Evolutionary conservation across 2,888 invertebrate genomes (phyloP).

Genomic region (Lithosia quadra): DNA sequence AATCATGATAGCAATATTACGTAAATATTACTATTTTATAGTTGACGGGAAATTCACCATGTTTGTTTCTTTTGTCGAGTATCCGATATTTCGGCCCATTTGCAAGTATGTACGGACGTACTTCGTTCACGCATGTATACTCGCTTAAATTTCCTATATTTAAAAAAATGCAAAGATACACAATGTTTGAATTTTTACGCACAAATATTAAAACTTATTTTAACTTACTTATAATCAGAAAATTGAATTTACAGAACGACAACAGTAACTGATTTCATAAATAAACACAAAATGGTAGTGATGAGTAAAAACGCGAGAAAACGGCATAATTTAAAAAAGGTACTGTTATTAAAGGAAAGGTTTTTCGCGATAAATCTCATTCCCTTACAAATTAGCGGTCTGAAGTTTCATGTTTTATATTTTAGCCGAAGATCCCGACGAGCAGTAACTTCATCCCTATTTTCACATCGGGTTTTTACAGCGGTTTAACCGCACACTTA

Average conservation of each 20-base stretch:
- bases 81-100: too few species aligned
- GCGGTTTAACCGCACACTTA: not conserved
- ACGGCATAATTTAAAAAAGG: not conserved
- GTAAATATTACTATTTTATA: too few species aligned
- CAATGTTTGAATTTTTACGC: too few species aligned
- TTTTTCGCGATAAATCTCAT: conserved; percentile 4
- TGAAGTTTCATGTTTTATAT: not conserved
- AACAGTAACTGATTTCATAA: not conserved
- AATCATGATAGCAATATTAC: too few species aligned
- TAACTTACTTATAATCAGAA: too few species aligned
- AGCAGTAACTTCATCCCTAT: not conserved
- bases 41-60: too few species aligned
- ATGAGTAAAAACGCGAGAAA: not conserved
- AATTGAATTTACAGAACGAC: not conserved
- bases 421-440: not conserved
- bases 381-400: conserved; percentile 1
- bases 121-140: too few species aligned
- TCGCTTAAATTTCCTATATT: too few species aligned
- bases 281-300: not conserved
- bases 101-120: too few species aligned
- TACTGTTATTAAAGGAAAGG: not conserved
- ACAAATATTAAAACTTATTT: too few species aligned
- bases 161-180: too few species aligned
- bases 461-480: not conserved
- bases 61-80: too few species aligned